A percentile compares a stretch with the other conserved stretches of the same genome.
These are phyloP conservation scores for Palythoa grandis DNA, from an alignment of 92 coral and sea anemone species.

Conservation along the genomic window DNA sequence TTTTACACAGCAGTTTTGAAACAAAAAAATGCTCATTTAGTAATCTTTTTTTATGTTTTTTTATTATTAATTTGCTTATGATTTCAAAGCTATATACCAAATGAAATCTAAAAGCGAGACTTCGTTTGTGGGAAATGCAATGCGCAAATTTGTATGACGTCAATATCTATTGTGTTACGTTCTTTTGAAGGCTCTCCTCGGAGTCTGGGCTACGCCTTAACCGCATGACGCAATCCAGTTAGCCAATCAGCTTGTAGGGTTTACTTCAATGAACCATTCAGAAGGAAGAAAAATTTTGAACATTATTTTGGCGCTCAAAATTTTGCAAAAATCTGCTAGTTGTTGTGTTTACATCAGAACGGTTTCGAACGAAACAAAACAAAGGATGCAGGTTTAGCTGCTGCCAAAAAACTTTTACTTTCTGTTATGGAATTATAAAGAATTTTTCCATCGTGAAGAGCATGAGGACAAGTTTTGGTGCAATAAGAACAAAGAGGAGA, in stretches of 20 bases:
- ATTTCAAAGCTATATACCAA: background rate
- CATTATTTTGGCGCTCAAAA: slow-evolving; percentile 81
- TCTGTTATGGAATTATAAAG: slow-evolving; percentile 35
- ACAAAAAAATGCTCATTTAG: background rate
- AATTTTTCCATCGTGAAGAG: slow-evolving; percentile 27
- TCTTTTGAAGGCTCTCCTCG: slow-evolving; percentile 45
- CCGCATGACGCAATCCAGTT: slow-evolving; percentile 2
- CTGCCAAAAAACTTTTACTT: slow-evolving; percentile 34
- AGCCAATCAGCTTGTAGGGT: slow-evolving; percentile 55
- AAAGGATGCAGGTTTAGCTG: slow-evolving; percentile 54
- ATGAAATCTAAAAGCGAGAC: background rate
- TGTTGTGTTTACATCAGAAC: slow-evolving; percentile 77
- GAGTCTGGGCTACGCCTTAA: slow-evolving; percentile 52
- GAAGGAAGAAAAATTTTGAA: slow-evolving; percentile 47
- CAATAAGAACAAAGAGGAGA: slow-evolving; percentile 50
- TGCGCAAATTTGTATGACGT: slow-evolving; percentile 21
- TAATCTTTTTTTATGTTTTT: background rate
- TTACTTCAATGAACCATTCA: slow-evolving; percentile 49
- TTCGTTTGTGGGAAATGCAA: slow-evolving; percentile 7
- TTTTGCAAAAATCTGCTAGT: slow-evolving; percentile 33
- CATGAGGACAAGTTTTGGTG: slow-evolving; percentile 48
- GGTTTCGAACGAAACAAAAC: slow-evolving; percentile 69
- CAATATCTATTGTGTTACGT: slow-evolving; percentile 2
- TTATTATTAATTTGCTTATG: background rate
- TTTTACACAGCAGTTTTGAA: background rate